These are phyloP conservation scores for Willisornis vidua DNA, from an alignment of 2,113 vertebrate species.

Conservation along the genomic window DNA sequence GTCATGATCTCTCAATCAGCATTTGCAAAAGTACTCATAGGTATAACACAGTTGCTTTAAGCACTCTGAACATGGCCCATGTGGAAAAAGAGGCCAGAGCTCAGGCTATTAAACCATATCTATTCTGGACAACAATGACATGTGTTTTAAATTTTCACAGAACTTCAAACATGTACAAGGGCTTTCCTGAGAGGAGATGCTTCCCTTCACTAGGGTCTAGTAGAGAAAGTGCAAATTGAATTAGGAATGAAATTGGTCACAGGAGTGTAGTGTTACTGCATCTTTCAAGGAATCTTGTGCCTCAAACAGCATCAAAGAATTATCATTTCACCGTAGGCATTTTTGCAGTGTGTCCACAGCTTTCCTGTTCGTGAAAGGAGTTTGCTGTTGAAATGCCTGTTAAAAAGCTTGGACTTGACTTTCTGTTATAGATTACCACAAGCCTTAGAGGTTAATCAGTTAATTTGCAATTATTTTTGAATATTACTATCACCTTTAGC, in stretches of 20 bases:
- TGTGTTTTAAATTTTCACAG: constrained; percentile 45
- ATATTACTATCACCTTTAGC: not conserved
- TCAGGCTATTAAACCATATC: not conserved
- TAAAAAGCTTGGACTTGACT: not conserved
- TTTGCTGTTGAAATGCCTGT: not conserved
- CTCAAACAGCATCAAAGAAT: not conserved
- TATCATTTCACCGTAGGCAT: not conserved
- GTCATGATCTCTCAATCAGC: not conserved
- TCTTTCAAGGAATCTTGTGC: constrained; percentile 1
- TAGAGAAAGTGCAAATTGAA: constrained; percentile 49
- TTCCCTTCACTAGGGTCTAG: constrained; percentile 5
- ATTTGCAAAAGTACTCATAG: not conserved
- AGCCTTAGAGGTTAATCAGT: not conserved
- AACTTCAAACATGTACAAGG: constrained; percentile 24
- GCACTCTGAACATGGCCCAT: not conserved
- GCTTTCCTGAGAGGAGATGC: constrained; percentile 16
- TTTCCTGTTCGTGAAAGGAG: not conserved
- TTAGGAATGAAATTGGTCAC: constrained; percentile 23
- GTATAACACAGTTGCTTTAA: not conserved
- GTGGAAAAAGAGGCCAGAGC: not conserved
- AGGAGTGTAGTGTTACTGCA: not conserved
- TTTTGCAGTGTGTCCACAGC: not conserved
- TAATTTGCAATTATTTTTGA: not conserved
- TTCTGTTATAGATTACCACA: not conserved
- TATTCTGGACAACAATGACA: constrained; percentile 19